These are phyloP conservation scores for Naja naja DNA, from an alignment of 2,113 vertebrate genomes.

Conservation along the genomic window DNA sequence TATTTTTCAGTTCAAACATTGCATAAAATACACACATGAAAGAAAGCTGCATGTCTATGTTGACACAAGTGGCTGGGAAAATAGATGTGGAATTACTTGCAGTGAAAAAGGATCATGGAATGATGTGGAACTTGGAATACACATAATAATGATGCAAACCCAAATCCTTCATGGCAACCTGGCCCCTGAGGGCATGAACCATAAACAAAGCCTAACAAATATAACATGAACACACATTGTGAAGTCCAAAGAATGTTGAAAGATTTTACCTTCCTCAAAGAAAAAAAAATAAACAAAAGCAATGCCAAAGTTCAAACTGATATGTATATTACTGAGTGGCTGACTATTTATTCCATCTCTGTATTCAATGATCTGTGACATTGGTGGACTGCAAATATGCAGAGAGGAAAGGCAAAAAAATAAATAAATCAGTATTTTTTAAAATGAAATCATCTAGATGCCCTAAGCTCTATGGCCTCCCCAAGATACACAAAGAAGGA, in stretches of 20 bases:
- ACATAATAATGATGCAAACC: background rate
- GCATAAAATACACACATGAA: background rate
- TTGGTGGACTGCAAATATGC: constrained; percentile 16
- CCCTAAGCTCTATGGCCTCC: too few relatives aligned
- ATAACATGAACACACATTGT: background rate
- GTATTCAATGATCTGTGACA: constrained; percentile 28
- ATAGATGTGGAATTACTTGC: background rate
- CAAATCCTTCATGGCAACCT: background rate
- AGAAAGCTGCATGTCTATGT: background rate
- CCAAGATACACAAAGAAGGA: too few relatives aligned
- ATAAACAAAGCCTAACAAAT: background rate
- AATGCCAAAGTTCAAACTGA: background rate
- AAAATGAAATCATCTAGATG: constrained; percentile 31
- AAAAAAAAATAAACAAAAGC: background rate
- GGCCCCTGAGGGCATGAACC: background rate
- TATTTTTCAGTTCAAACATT: background rate
- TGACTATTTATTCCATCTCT: background rate
- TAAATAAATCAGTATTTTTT: constrained; percentile 29
- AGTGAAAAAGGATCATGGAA: background rate
- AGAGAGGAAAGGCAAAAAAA: background rate
- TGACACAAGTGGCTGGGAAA: background rate
- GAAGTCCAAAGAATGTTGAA: background rate
- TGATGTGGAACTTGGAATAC: background rate
- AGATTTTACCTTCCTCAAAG: background rate
- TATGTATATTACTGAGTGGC: background rate